Conservation (phyloP, 2,113 vertebrate genomes). For the Serinus canaria region DNA sequence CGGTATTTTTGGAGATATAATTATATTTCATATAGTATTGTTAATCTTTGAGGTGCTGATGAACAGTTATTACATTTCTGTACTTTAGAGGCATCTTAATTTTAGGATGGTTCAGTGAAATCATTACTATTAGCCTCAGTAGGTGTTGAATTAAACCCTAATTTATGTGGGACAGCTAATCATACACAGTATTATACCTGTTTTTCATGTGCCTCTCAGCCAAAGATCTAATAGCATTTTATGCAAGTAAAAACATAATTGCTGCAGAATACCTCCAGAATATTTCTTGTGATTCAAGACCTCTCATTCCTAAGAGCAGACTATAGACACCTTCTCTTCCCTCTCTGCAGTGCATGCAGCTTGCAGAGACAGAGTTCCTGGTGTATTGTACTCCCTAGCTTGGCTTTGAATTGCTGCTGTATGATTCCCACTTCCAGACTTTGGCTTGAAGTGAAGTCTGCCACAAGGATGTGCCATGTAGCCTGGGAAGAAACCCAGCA, state of each 20-base stretch:
- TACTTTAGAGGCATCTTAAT: not conserved
- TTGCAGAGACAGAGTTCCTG: not conserved
- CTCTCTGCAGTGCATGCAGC: not conserved
- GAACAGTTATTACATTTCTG: not conserved
- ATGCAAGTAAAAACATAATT: not conserved
- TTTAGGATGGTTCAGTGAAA: not conserved
- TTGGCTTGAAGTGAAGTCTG: not conserved
- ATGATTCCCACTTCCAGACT: not conserved
- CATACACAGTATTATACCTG: not conserved
- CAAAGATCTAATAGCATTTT: not conserved
- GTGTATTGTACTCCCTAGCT: not conserved
- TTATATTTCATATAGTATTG: not conserved
- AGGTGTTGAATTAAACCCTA: constrained; percentile 1
- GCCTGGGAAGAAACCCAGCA: constrained; percentile 39
- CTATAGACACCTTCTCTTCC: not conserved
- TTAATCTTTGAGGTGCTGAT: not conserved
- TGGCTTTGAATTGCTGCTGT: not conserved
- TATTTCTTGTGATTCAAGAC: not conserved
- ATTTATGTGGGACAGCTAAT: constrained; percentile 15
- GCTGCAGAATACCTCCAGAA: not conserved
- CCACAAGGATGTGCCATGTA: not conserved
- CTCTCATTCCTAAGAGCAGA: not conserved
- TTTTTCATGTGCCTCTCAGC: constrained; percentile 27
- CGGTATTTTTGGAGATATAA: not conserved
- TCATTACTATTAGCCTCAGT: not conserved